Evolutionary conservation across 2,888 invertebrate genomes (phyloP).

Genomic region (Nephrotoma flavescens): DNA sequence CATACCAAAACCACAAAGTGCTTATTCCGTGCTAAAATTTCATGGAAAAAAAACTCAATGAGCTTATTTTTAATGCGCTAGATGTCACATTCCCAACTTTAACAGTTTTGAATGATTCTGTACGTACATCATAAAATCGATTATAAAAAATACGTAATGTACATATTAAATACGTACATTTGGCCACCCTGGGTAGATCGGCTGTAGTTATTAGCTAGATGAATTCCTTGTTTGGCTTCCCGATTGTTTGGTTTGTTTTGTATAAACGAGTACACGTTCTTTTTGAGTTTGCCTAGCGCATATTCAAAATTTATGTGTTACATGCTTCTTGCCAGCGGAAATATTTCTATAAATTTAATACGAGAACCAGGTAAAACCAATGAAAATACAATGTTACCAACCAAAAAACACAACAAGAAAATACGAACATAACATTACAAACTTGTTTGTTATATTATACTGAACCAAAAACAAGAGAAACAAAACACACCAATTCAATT

Average conservation of each 20-base stretch:
- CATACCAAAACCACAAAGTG: too few relatives aligned
- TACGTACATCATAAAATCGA: too few relatives aligned
- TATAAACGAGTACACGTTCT: neutral
- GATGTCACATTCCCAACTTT: too few relatives aligned
- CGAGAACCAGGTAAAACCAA: neutral
- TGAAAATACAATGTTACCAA: neutral
- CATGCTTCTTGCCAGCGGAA: neutral
- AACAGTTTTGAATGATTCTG: too few relatives aligned
- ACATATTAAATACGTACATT: too few relatives aligned
- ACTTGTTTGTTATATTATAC: neutral
- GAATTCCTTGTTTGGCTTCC: neutral
- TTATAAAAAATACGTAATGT: too few relatives aligned
- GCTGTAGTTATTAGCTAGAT: neutral
- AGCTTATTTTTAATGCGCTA: too few relatives aligned
- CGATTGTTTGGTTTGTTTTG: neutral
- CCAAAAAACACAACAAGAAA: neutral
- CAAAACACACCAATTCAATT: neutral
- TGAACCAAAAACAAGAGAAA: neutral
- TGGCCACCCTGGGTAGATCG: too few relatives aligned
- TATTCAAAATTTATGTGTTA: neutral
- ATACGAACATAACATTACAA: neutral
- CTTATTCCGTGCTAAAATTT: too few relatives aligned
- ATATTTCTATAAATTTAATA: neutral
- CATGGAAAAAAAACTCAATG: too few relatives aligned
- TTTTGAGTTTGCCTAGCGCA: neutral